A percentile compares a stretch with the other conserved stretches of the same genome.
Conservation (phyloP, 2,888 invertebrate genomes). For the Drosophila peninsularis region DNA sequence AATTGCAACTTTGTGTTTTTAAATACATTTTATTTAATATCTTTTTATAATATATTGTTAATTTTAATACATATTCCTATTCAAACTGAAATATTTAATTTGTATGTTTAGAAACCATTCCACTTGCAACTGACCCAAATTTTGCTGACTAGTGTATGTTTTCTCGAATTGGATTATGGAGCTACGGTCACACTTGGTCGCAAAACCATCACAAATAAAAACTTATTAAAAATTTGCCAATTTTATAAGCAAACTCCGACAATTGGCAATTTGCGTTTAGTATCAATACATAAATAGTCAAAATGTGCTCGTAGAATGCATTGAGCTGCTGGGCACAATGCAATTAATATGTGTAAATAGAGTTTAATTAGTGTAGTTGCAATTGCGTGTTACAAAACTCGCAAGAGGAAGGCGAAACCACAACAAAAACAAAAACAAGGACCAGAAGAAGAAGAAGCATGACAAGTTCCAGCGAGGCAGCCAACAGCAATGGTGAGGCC, state of each 20-base stretch:
- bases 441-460: slow-evolving; percentile 11
- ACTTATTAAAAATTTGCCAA: slow-evolving; percentile 42
- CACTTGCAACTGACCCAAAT: background rate
- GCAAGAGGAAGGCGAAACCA: slow-evolving; percentile 29
- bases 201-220: slow-evolving; percentile 70
- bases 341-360: slow-evolving; percentile 50
- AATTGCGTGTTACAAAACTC: slow-evolving; percentile 74
- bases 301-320: slow-evolving; percentile 34
- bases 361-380: slow-evolving; percentile 27
- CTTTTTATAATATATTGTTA: background rate
- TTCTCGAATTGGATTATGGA: background rate
- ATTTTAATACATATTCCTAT: background rate
- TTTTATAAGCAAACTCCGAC: slow-evolving; percentile 8
- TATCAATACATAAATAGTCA: background rate
- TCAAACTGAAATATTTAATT: background rate
- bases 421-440: slow-evolving; percentile 49
- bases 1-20: background rate
- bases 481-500: slow-evolving; percentile 43
- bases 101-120: background rate
- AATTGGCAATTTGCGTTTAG: slow-evolving; percentile 10
- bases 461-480: slow-evolving; percentile 42
- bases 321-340: slow-evolving; percentile 17
- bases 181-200: slow-evolving; percentile 49
- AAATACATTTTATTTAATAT: background rate
- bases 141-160: slow-evolving; percentile 40